These are phyloP conservation scores for Spheniscus mendiculus DNA, from an alignment of 2,113 vertebrate genomes.

Conservation along the genomic window DNA sequence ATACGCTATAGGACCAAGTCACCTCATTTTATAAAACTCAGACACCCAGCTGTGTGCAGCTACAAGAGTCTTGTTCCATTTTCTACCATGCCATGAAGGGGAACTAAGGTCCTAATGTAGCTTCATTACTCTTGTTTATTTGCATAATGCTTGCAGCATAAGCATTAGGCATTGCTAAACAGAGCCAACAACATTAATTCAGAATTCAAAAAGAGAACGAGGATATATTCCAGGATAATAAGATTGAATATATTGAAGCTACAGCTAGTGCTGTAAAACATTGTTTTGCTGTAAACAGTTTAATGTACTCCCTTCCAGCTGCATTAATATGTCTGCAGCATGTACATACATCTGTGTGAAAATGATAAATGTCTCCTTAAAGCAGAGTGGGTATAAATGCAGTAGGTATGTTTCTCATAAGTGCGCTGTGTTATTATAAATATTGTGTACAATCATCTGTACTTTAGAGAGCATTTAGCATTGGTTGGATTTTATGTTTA, in stretches of 20 bases:
- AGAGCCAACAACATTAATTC: background rate
- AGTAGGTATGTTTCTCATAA: background rate
- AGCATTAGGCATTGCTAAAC: slow-evolving; percentile 15
- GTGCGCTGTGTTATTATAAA: background rate
- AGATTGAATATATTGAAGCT: background rate
- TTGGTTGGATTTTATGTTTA: background rate
- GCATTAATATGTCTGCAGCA: background rate
- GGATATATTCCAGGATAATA: slow-evolving; percentile 1
- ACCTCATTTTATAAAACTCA: background rate
- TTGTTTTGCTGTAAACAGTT: slow-evolving; percentile 20
- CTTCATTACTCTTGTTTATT: slow-evolving; percentile 12
- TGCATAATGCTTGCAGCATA: background rate
- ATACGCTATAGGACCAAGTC: background rate
- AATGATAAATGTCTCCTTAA: background rate
- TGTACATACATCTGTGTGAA: background rate
- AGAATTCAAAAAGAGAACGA: background rate
- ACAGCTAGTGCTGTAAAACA: slow-evolving; percentile 13
- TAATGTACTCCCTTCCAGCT: slow-evolving; percentile 21
- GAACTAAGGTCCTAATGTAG: background rate
- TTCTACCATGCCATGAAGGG: background rate
- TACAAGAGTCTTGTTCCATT: background rate
- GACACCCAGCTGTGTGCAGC: background rate
- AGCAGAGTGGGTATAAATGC: background rate
- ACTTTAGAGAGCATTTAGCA: background rate
- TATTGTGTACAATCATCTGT: background rate